phyloP scores from a whole-genome alignment of 2,888 invertebrate genomes.

The Capitulum mitella region DNA sequence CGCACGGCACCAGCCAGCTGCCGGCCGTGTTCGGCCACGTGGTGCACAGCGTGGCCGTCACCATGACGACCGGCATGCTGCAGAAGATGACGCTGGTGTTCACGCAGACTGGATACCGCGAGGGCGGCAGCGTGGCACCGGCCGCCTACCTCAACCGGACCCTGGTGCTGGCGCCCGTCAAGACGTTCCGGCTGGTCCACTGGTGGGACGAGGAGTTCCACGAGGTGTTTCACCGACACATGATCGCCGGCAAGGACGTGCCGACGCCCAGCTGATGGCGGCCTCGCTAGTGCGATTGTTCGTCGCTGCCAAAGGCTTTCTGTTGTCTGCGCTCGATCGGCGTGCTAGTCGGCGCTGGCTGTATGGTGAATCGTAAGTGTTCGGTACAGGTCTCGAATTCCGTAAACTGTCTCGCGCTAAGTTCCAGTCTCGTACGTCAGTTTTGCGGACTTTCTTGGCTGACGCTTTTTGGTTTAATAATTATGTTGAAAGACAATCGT shows the following conservation, averaged over 20 bases:
- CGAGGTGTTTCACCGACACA: background rate
- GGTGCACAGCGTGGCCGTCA: slow-evolving; percentile 7
- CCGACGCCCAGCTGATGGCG: background rate
- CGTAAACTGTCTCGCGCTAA: no score
- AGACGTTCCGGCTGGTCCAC: slow-evolving; percentile 10
- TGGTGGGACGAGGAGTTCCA: slow-evolving; percentile 23
- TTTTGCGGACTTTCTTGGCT: no score
- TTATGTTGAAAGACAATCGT: no score
- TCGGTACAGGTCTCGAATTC: no score
- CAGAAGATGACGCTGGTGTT: background rate
- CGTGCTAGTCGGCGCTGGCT: no score
- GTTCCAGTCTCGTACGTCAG: no score
- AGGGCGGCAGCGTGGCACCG: slow-evolving; percentile 1
- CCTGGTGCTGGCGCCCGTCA: background rate
- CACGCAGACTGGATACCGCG: slow-evolving; percentile 8
- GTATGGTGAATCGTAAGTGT: no score
- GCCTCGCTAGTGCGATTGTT: background rate
- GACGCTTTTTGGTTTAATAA: no score
- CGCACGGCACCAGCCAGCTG: slow-evolving; percentile 4
- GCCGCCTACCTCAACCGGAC: background rate
- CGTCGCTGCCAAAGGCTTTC: no score
- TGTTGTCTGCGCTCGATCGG: no score
- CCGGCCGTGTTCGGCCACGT: slow-evolving; percentile 18
- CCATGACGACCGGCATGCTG: slow-evolving; percentile 4
- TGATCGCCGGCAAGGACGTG: background rate